Conservation (phyloP, 2,797 vertebrate species). For the Crax fasciolata region DNA sequence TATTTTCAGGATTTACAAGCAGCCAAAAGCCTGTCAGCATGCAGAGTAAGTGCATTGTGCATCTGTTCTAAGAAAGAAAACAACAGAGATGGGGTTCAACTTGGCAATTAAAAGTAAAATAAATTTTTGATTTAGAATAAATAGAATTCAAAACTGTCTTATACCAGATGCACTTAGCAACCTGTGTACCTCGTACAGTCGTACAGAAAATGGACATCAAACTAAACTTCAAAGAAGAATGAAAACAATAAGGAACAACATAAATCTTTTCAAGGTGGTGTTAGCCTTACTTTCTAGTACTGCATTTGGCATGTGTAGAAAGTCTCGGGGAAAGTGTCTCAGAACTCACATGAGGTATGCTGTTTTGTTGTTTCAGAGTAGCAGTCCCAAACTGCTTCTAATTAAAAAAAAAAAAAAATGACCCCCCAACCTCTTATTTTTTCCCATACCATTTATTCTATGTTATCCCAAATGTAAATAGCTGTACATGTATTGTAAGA, state of each 20-base stretch:
- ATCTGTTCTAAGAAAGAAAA: conserved; percentile 51
- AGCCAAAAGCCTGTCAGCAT: conserved; percentile 59
- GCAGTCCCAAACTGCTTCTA: neutral
- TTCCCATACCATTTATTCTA: neutral
- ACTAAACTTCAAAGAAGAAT: neutral
- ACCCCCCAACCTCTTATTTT: neutral
- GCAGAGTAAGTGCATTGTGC: neutral
- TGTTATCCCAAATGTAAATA: neutral
- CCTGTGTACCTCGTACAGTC: neutral
- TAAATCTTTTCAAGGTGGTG: neutral
- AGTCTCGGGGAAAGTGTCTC: neutral
- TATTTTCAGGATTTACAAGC: conserved; percentile 80
- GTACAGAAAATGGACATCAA: neutral
- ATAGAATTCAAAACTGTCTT: neutral
- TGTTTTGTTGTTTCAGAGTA: neutral
- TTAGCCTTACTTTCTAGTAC: neutral
- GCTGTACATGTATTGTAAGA: neutral
- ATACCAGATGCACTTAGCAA: neutral
- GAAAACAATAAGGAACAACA: neutral
- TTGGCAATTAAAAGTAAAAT: conserved; percentile 20
- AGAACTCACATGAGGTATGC: neutral
- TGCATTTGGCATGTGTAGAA: neutral
- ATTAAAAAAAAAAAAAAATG: neutral
- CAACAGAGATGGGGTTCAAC: neutral
- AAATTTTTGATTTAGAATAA: neutral